phyloP scores from a whole-genome alignment of 2,113 vertebrate genomes.

The Mirounga angustirostris region DNA sequence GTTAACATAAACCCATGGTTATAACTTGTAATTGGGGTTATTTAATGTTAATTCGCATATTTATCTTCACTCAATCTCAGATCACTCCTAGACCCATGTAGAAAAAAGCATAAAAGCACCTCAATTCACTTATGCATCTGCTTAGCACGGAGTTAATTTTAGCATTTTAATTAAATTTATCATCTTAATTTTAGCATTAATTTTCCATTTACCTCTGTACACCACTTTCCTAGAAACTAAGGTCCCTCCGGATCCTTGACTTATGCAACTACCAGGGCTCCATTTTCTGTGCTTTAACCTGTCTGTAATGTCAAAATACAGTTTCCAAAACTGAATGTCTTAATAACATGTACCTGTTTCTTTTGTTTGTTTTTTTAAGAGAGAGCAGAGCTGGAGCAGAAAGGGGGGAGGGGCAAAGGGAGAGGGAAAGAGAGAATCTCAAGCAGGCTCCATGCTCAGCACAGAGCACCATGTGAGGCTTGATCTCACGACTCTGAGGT shows the following conservation, averaged over 20 bases:
- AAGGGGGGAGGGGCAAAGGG: no score
- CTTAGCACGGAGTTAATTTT: neutral
- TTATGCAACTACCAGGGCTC: neutral
- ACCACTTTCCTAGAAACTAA: neutral
- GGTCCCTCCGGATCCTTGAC: neutral
- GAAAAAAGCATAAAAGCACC: neutral
- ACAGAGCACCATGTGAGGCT: no score
- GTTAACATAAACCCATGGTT: neutral
- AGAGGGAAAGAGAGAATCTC: no score
- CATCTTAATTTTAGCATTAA: neutral
- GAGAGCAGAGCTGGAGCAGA: no score
- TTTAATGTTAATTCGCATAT: neutral
- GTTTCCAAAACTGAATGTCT: neutral
- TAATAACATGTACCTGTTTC: neutral
- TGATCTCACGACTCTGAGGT: neutral
- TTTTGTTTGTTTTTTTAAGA: neutral
- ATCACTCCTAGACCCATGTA: neutral
- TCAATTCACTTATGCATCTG: neutral
- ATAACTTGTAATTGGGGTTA: neutral
- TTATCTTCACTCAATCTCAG: neutral
- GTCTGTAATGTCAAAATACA: neutral
- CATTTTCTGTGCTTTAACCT: neutral
- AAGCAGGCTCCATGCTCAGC: no score
- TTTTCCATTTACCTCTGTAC: neutral
- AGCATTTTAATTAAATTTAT: neutral